Percentiles rank a stretch among this genome's conserved stretches.
phyloP scores from a whole-genome alignment of 2,113 vertebrate genomes.

The Desmodus rotundus region DNA sequence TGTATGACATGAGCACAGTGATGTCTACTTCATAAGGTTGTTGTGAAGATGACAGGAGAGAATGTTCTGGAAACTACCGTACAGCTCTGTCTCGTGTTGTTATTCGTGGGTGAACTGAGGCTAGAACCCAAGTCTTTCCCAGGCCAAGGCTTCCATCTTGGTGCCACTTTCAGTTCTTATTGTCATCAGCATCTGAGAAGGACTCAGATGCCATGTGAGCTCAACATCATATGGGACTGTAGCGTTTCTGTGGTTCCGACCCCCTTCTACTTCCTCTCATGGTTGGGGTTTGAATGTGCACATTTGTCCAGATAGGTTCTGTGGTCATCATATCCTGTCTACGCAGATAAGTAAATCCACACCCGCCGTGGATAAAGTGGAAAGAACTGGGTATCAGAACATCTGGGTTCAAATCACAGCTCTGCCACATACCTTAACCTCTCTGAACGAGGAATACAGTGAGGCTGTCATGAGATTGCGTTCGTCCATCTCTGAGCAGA shows the following conservation, averaged over 20 bases:
- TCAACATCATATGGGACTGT: not conserved
- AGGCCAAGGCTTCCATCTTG: not conserved
- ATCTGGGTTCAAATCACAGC: not conserved
- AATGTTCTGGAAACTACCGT: not conserved
- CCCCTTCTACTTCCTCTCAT: not conserved
- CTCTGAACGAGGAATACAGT: not conserved
- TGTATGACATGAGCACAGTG: not conserved
- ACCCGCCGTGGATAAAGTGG: not conserved
- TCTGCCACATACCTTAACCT: not conserved
- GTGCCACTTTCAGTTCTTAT: not conserved
- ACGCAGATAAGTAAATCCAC: too few species aligned
- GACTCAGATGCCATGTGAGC: not conserved
- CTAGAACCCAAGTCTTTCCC: not conserved
- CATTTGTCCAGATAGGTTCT: not conserved
- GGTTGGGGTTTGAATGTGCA: not conserved
- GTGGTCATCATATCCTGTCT: not conserved
- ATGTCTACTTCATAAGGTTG: not conserved
- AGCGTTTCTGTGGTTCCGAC: not conserved
- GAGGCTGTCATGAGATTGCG: not conserved
- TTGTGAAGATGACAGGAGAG: not conserved
- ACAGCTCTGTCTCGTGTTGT: not conserved
- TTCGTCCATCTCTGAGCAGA: not conserved
- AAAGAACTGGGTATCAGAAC: not conserved
- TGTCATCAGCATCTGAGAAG: not conserved
- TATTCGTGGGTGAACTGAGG: not conserved